Evolutionary conservation across 2,888 invertebrate species (phyloP), one percentile per base, ranked within the genome.

Genomic region (Caenorhabditis sp.): DNA sequence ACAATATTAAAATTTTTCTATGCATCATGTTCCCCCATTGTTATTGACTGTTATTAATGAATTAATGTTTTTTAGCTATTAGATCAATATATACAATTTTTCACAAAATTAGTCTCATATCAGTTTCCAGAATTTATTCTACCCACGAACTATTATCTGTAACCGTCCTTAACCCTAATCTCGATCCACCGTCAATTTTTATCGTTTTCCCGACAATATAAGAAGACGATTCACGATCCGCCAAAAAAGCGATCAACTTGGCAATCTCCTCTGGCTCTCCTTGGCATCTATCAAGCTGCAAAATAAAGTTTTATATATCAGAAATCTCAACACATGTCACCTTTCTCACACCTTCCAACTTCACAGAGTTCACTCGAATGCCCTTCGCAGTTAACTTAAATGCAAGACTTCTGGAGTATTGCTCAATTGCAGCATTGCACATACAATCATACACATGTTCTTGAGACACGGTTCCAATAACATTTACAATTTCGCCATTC

Each of bases 401-500:
- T n/a, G 65, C 65, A 4, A 23, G 1, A 61, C 64, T 26, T 66
- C 76, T 17, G 58, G 72, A 68, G n/a, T 50, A 65, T 20, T 72
- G 72, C 21, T 63, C 63, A 0, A 72, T 31, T 21, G 67, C 68
- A 10, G 72, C 67, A 52, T 71, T 71, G 0, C 66, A 63, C 67
- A 71, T 67, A 17, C 56, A 67, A 38, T 71, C 67, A 53, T 67
- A 67, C 7, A 23, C 3, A 53, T 23, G 23, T 8, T 10, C 26
- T 25, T 63, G 67, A 20, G 60, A 53, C 20, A 59, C 63, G 7
- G 53, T 60, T 3, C 58, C 64, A 17, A 72, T 64, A 53, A 72
- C 71, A 53, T 72, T 72, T 4, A 72, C 43, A 23, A 72, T 56
- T 52, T 67, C 71, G 60, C 71, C 71, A n/a, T 67, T 72, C 2